Evolutionary conservation across 2,113 vertebrate species (phyloP).

Genomic region (Ochotona princeps): DNA sequence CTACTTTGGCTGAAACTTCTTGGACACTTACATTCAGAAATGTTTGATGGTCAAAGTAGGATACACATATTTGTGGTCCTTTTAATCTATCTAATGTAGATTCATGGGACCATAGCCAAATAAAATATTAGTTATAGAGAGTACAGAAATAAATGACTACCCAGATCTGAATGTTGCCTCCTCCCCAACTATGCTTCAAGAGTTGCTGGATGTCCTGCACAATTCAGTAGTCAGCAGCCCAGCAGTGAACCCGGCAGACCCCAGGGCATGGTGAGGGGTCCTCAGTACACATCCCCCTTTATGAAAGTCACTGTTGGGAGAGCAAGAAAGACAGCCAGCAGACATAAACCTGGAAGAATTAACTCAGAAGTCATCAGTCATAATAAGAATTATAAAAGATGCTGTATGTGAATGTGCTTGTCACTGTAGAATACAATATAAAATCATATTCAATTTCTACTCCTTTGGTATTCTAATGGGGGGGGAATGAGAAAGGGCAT

Average conservation of each 20-base stretch:
- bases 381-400: neutral
- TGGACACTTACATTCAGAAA: neutral
- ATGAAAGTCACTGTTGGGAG: neutral
- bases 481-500: neutral
- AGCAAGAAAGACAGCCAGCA: neutral
- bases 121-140: neutral
- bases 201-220: neutral
- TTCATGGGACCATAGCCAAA: neutral
- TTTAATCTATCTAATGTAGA: neutral
- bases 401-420: neutral
- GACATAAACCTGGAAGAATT: neutral
- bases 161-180: neutral
- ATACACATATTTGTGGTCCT: slow-evolving; percentile 39
- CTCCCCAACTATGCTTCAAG: neutral
- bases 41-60: slow-evolving; percentile 11
- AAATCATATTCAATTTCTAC: neutral
- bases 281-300: neutral
- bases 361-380: neutral
- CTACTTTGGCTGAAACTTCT: too few species aligned
- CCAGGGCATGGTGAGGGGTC: neutral
- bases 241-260: neutral
- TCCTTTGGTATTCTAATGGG: slow-evolving; percentile 22
- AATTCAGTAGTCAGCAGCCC: neutral
- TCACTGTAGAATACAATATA: neutral
- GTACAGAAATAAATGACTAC: neutral